These are phyloP conservation scores for Riparia riparia DNA, from an alignment of 2,113 vertebrate genomes.

Conservation along the genomic window DNA sequence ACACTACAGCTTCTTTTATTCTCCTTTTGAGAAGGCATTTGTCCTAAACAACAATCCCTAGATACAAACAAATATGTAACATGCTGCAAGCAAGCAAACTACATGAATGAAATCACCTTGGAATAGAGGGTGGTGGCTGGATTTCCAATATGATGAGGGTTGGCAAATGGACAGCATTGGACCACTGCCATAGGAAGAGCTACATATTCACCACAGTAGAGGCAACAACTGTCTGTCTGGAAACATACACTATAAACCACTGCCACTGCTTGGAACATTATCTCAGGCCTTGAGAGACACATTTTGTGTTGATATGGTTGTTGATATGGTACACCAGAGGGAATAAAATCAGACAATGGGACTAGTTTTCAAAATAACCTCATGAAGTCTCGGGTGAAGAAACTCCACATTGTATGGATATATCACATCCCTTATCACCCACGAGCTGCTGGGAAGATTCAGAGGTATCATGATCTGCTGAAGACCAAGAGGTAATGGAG, in stretches of 20 bases:
- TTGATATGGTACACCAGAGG: background rate
- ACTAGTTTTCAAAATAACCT: background rate
- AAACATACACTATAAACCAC: background rate
- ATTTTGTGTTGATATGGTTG: rapidly evolving
- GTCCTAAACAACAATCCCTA: background rate
- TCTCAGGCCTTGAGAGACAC: background rate
- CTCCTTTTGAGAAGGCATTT: background rate
- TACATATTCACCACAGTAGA: background rate
- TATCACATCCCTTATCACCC: background rate
- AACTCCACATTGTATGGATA: background rate
- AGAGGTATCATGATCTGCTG: background rate
- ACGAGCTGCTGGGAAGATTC: background rate
- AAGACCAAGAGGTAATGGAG: background rate
- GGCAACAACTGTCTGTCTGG: background rate
- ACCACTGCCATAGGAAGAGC: background rate
- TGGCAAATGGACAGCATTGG: background rate
- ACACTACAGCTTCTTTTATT: background rate
- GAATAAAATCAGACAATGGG: rapidly evolving
- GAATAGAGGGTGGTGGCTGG: background rate
- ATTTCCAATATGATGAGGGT: background rate
- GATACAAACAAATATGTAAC: background rate
- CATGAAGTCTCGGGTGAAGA: background rate
- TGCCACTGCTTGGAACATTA: background rate
- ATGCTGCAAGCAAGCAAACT: background rate
- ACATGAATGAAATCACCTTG: background rate